A percentile compares a stretch with the other conserved stretches of the same genome.
Evolutionary conservation across 2,797 vertebrate species (phyloP).

Genomic region (Coreius guichenoti): DNA sequence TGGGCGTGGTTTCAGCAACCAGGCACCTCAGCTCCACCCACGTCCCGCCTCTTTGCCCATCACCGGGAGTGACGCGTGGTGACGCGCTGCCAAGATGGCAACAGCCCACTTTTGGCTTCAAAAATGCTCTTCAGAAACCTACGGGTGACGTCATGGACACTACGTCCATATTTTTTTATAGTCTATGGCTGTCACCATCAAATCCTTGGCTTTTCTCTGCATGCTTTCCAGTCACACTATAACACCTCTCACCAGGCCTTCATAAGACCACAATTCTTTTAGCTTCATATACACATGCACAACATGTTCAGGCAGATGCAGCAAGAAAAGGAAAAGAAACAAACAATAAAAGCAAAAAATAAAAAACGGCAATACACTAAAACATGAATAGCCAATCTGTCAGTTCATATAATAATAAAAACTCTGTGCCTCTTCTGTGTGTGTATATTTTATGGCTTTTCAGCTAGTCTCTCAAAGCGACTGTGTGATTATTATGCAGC

Average conservation of each 20-base stretch:
- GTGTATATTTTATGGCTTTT: constrained; percentile 53
- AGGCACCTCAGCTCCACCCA: too few relatives aligned
- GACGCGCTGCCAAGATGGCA: too few relatives aligned
- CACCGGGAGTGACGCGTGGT: too few relatives aligned
- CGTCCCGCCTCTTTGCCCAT: too few relatives aligned
- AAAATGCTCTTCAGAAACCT: too few relatives aligned
- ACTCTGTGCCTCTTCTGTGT: background rate
- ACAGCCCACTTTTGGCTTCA: too few relatives aligned
- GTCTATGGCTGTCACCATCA: background rate
- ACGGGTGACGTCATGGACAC: too few relatives aligned
- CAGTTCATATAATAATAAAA: constrained; percentile 43
- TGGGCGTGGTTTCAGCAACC: too few relatives aligned
- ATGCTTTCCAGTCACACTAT: background rate
- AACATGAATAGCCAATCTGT: constrained; percentile 19
- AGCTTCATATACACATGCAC: background rate
- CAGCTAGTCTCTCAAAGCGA: constrained; percentile 40
- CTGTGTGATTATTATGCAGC: constrained; percentile 46
- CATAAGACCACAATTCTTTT: background rate
- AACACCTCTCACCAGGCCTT: background rate
- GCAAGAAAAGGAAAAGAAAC: background rate
- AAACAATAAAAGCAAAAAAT: constrained; percentile 11
- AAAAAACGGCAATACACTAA: background rate
- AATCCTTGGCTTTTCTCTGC: background rate
- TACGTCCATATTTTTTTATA: too few relatives aligned
- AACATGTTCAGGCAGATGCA: background rate